A percentile compares a stretch with the other conserved stretches of the same genome.
phyloP scores from a whole-genome alignment of 2,113 vertebrate species.

The Hucho hucho region DNA sequence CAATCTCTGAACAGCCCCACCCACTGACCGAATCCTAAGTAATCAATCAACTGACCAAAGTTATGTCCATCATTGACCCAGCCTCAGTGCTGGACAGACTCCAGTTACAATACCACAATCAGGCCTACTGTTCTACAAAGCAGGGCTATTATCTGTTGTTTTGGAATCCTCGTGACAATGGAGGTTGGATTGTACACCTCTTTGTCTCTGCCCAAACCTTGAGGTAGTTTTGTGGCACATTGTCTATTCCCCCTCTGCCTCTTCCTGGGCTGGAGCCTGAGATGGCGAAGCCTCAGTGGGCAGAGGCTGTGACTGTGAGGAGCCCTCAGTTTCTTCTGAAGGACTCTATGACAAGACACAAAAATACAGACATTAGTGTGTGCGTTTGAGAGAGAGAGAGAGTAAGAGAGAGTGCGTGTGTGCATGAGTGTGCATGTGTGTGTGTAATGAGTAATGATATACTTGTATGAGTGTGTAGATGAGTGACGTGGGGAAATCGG shows the following conservation, averaged over 20 bases:
- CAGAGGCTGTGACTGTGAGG: conserved; percentile 27
- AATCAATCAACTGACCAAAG: conserved; percentile 23
- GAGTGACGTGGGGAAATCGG: conserved; percentile 22
- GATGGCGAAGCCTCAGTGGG: conserved; percentile 50
- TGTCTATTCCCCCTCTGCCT: conserved; percentile 46
- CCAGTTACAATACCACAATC: conserved; percentile 4
- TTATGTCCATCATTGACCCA: conserved; percentile 17
- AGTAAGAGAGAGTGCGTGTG: neutral
- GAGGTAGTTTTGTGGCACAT: conserved; percentile 63
- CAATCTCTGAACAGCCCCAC: conserved; percentile 3
- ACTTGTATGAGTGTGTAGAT: conserved; percentile 41
- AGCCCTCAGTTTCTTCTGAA: conserved; percentile 58
- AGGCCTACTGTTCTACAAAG: conserved; percentile 11
- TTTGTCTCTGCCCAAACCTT: conserved; percentile 59
- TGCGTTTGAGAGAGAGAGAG: no score
- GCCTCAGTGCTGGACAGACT: conserved; percentile 15
- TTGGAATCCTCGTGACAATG: conserved; percentile 58
- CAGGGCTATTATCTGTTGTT: conserved; percentile 46
- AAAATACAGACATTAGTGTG: conserved; percentile 25
- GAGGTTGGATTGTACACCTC: conserved; percentile 39
- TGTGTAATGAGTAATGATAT: conserved; percentile 41
- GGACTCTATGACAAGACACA: conserved; percentile 41
- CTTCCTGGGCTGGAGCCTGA: conserved; percentile 53
- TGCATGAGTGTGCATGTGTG: neutral
- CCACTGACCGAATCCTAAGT: conserved; percentile 20